phyloP scores from a whole-genome alignment of 2,113 vertebrate genomes.

The Mus musculus region GRCm39 chr12:8926001-8926500 shows the following conservation, averaged over 20 bases:
- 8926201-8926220: neutral
- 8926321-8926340: neutral
- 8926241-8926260: accelerated
- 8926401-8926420: neutral
- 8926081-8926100: neutral
- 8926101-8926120: neutral
- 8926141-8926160: neutral
- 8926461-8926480: neutral
- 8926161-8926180: neutral
- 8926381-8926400: neutral
- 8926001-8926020: neutral
- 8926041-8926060: too few relatives aligned
- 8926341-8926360: neutral
- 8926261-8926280: neutral
- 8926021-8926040: neutral
- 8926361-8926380: too few relatives aligned
- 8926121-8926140: neutral
- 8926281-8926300: neutral
- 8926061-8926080: neutral
- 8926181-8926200: neutral
- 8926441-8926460: neutral
- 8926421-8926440: accelerated
- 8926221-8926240: neutral
- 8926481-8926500: neutral
- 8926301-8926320: neutral